A percentile compares a stretch with the other conserved stretches of the same genome.
Evolutionary conservation across 2,888 invertebrate species (phyloP).

Genomic region (Malacosoma neustria): DNA sequence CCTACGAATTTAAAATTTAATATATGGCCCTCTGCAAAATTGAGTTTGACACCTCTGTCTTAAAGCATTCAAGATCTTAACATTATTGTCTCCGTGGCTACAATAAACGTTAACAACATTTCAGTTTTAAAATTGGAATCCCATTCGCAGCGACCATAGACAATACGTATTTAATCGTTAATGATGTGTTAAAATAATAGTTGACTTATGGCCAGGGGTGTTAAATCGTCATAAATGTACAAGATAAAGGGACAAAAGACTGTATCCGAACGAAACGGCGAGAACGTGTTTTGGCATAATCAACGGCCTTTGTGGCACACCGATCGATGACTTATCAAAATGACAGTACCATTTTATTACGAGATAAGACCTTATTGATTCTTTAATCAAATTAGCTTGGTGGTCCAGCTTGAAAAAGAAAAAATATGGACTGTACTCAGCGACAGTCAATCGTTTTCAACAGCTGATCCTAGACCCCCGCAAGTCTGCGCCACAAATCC

Average conservation of each 20-base stretch:
- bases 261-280: constrained; percentile 18
- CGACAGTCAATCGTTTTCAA: too few species aligned
- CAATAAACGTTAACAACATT: too few species aligned
- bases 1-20: too few species aligned
- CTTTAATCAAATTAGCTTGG: too few species aligned
- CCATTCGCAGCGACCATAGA: background rate
- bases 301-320: constrained; percentile 21
- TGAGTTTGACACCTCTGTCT: too few species aligned
- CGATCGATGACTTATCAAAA: constrained; percentile 1
- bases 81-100: too few species aligned
- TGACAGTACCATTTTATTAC: constrained; percentile 9
- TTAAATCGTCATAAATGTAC: constrained; percentile 26
- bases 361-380: constrained; percentile 14
- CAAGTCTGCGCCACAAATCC: too few species aligned
- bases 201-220: constrained; percentile 27
- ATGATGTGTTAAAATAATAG: constrained; percentile 25
- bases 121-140: background rate
- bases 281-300: constrained; percentile 39
- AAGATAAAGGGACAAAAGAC: constrained; percentile 25
- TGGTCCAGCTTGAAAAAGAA: too few species aligned
- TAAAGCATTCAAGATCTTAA: too few species aligned
- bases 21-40: too few species aligned
- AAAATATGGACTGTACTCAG: too few species aligned
- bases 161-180: background rate
- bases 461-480: too few species aligned